Base-by-base conservation (phyloP, 2,797 vertebrate species). In the Corythornis leucogaster region DNA sequence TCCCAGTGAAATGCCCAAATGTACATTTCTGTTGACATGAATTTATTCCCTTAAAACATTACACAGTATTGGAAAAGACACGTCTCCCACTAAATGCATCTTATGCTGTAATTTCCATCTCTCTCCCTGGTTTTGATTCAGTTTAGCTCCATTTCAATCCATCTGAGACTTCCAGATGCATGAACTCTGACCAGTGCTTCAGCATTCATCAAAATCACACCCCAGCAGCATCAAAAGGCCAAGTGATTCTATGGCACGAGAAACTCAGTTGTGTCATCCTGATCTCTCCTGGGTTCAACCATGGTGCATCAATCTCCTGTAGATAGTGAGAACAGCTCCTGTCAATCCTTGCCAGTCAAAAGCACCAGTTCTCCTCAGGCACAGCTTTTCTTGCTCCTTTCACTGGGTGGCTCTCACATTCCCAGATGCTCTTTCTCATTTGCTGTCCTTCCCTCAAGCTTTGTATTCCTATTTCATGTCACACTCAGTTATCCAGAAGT, bases 391-490 rank as follows among this genome's bases (percentile, higher is more conserved):
- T 63, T 18, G 17, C 15, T 79, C 24, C 40, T 53, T 25, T 31
- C 26, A 3, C 24, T 1, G 12, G 3, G 15, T 12, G 70, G 12
- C 40, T 31, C 9, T 28, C 13, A 26, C 8, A 51, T 54, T 85
- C 30, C 17, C 19, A 46, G 75, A 28, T 35, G 17, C 18, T 11
- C 21, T 30, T 63, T 18, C 50, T 31, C 20, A 4, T 24, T 74
- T n/a, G 3, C 43, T 73, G 86, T 24, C 91, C 74, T 85, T 85
- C 83, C 71, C 55, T 71, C 26, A 2, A 53, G 91, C 75, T 45
- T 64, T 6, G 22, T 35, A 12, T 58, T 74, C 61, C 15, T 40
- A 38, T 58, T 58, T 35, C 26, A 0, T 16, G 71, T 85, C 94
- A 79, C 46, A 71, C 13, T 18, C 7, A 6, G 33, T 20, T 90